phyloP scores from a whole-genome alignment of 1,140 invertebrate species.

The Fopius arisanus region DNA sequence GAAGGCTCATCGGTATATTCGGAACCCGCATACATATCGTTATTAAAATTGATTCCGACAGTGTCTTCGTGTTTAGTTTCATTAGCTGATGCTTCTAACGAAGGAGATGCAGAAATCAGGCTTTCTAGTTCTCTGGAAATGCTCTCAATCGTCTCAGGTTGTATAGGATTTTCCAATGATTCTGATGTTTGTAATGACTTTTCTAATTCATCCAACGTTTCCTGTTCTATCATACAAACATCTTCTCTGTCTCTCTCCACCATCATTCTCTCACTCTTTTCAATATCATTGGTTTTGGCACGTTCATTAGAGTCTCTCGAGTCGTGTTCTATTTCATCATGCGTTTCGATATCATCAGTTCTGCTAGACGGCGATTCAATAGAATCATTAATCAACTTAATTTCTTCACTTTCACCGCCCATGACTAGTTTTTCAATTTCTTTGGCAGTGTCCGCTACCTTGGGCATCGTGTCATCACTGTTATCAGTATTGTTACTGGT shows the following conservation, averaged over 20 bases:
- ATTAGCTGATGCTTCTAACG: neutral
- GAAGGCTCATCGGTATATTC: slow-evolving; percentile 4
- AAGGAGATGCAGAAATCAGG: slow-evolving; percentile 39
- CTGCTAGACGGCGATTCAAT: neutral
- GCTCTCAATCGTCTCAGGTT: slow-evolving; percentile 53
- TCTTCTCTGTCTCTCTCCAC: slow-evolving; percentile 6
- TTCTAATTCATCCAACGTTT: neutral
- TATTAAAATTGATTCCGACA: neutral
- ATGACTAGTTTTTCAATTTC: slow-evolving; percentile 66
- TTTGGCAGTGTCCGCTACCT: slow-evolving; percentile 65
- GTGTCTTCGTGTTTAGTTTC: neutral
- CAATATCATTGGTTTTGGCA: neutral
- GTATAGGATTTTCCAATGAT: slow-evolving; percentile 26
- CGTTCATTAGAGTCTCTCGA: slow-evolving; percentile 2
- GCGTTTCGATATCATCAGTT: slow-evolving; percentile 11
- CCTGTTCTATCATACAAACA: neutral
- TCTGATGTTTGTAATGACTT: neutral
- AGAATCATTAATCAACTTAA: slow-evolving; percentile 3
- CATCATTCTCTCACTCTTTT: slow-evolving; percentile 17
- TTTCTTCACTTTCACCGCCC: slow-evolving; percentile 54
- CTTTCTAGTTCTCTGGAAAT: slow-evolving; percentile 52
- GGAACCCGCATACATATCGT: neutral
- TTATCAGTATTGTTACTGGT: slow-evolving; percentile 34
- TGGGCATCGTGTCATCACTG: slow-evolving; percentile 56
- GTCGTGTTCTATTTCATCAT: neutral